Evolutionary conservation across 2,113 vertebrate genomes (phyloP).

Genomic region (Indri indri): DNA sequence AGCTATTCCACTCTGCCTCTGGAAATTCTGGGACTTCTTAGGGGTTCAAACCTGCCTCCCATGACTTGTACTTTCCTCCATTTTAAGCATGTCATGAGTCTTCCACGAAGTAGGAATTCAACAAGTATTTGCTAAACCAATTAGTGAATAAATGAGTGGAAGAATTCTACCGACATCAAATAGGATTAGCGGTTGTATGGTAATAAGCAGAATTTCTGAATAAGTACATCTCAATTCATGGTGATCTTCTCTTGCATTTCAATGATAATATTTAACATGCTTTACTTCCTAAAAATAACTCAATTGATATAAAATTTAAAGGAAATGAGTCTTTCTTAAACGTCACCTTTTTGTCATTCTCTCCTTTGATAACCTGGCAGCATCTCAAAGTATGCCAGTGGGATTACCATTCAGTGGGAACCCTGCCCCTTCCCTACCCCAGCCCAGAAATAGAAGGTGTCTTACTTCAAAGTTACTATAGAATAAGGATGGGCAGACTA

Average conservation of each 20-base stretch:
- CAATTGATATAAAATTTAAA: not conserved
- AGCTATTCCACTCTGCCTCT: not conserved
- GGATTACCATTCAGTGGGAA: not conserved
- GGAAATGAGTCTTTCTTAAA: not conserved
- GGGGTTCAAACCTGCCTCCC: not conserved
- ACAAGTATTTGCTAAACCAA: not conserved
- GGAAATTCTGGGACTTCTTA: not conserved
- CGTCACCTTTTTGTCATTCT: not conserved
- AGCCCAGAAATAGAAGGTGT: not conserved
- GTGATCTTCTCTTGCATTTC: not conserved
- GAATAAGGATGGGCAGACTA: not conserved
- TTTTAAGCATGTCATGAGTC: not conserved
- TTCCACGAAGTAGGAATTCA: not conserved
- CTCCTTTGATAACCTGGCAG: not conserved
- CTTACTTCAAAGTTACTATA: not conserved
- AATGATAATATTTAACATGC: not conserved
- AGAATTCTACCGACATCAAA: not conserved
- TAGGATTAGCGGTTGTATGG: not conserved
- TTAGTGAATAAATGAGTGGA: not conserved
- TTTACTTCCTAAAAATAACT: conserved; percentile 12
- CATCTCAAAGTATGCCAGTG: not conserved
- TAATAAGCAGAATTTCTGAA: not conserved
- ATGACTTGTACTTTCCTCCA: not conserved
- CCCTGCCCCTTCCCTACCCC: not conserved
- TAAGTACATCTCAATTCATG: not conserved